Conservation (phyloP, 2,797 vertebrate species). For the Synanceia verrucosa region DNA sequence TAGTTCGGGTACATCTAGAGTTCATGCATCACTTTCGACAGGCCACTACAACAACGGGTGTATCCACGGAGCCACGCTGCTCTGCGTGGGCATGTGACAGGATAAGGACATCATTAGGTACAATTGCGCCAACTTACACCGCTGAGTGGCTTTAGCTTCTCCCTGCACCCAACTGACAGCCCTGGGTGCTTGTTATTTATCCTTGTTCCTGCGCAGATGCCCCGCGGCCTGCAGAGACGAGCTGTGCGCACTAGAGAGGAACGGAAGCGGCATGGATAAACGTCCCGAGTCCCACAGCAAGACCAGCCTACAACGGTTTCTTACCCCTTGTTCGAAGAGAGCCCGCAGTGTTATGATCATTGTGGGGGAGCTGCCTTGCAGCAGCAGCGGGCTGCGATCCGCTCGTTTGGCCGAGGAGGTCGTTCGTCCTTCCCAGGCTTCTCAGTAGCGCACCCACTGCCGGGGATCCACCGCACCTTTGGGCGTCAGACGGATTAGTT, state of each 20-base stretch:
- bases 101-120: constrained; percentile 51
- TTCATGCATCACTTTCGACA: constrained; percentile 46
- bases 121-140: constrained; percentile 56
- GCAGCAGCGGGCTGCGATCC: constrained; percentile 47
- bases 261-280: constrained; percentile 55
- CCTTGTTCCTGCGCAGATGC: constrained; percentile 70
- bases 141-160: constrained; percentile 52
- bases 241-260: constrained; percentile 53
- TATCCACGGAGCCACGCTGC: constrained; percentile 38
- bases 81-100: constrained; percentile 66
- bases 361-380: constrained; percentile 58
- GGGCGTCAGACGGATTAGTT: constrained; percentile 78
- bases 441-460: constrained; percentile 55
- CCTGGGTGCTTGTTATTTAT: constrained; percentile 53
- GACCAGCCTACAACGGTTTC: constrained; percentile 49
- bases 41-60: constrained; percentile 32
- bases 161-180: constrained; percentile 57
- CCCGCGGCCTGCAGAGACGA: constrained; percentile 66
- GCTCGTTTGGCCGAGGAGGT: constrained; percentile 46
- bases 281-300: constrained; percentile 73
- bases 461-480: constrained; percentile 67
- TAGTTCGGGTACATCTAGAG: constrained; percentile 47
- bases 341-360: constrained; percentile 80
- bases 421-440: constrained; percentile 66
- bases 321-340: constrained; percentile 79